phyloP scores from a whole-genome alignment of 1,140 invertebrate species.

The Brachionus rotundiformis region DNA sequence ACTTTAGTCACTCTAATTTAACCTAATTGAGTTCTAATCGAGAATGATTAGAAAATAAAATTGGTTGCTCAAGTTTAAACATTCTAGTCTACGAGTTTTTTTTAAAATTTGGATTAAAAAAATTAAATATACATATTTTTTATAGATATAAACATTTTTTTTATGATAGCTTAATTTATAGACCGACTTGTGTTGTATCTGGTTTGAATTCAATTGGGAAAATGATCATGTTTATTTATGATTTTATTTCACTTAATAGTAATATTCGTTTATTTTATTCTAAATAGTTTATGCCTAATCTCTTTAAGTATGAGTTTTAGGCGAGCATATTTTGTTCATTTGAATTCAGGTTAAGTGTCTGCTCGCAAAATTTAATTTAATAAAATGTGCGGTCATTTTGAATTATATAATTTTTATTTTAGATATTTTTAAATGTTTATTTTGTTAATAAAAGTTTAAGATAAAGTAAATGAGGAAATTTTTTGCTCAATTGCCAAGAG shows the following conservation, averaged over 20 bases:
- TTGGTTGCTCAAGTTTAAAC: background rate
- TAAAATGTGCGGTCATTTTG: background rate
- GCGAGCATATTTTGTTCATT: background rate
- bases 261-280: conserved; percentile 12
- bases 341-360: background rate
- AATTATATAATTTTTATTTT: background rate
- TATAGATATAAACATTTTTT: no score
- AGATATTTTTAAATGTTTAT: no score
- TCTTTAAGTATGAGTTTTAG: background rate
- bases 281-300: conserved; percentile 15
- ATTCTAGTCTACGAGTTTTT: background rate
- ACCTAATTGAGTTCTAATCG: conserved; percentile 46
- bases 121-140: background rate
- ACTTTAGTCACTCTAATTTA: conserved; percentile 22
- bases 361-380: background rate
- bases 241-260: conserved; percentile 12
- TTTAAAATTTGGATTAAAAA: conserved; percentile 35
- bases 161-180: background rate
- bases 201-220: conserved; percentile 27
- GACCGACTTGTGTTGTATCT: background rate
- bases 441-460: no score
- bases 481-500: background rate
- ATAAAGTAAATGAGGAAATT: no score
- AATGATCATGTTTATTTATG: conserved; percentile 38
- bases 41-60: background rate